These are phyloP conservation scores for Tragulus kanchil DNA, from an alignment of 2,113 vertebrate genomes.

Conservation along the genomic window DNA sequence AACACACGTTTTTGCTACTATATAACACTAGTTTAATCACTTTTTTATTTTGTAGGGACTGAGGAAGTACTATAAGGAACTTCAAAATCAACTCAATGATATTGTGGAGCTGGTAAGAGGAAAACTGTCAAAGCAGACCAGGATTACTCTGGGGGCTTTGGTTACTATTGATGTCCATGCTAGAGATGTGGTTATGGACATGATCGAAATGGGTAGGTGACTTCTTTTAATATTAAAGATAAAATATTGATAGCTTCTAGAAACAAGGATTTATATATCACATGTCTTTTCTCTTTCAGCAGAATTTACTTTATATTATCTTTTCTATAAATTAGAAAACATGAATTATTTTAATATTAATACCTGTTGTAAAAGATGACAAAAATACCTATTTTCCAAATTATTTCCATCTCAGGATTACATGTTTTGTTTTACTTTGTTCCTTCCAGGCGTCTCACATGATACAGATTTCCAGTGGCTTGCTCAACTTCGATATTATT, in stretches of 20 bases:
- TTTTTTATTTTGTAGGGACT: constrained; percentile 85
- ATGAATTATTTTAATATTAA: constrained; percentile 53
- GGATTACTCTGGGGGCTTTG: constrained; percentile 95
- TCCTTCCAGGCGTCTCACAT: constrained; percentile 90
- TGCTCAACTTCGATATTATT: constrained; percentile 97
- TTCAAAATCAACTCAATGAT: constrained; percentile 95
- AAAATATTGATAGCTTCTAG: constrained; percentile 19
- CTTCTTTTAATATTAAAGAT: constrained; percentile 57
- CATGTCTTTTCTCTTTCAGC: constrained; percentile 23
- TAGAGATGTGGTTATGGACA: constrained; percentile 96
- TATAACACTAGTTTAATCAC: not conserved
- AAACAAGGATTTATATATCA: constrained; percentile 13
- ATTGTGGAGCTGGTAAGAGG: constrained; percentile 97
- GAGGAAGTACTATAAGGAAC: constrained; percentile 89
- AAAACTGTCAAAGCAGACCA: constrained; percentile 95
- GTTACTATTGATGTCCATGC: constrained; percentile 99
- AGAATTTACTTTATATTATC: constrained; percentile 4
- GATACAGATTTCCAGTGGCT: constrained; percentile 98
- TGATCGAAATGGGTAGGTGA: constrained; percentile 93
- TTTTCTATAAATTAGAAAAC: constrained; percentile 46
- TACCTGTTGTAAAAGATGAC: constrained; percentile 40
- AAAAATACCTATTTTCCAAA: constrained; percentile 32
- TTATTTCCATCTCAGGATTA: not conserved
- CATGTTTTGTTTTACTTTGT: constrained; percentile 54
- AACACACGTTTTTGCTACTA: not conserved